Percentiles rank a stretch among this genome's conserved stretches.
Evolutionary conservation across 2,797 vertebrate genomes (phyloP).

Genomic region (Linurgus olivaceus): DNA sequence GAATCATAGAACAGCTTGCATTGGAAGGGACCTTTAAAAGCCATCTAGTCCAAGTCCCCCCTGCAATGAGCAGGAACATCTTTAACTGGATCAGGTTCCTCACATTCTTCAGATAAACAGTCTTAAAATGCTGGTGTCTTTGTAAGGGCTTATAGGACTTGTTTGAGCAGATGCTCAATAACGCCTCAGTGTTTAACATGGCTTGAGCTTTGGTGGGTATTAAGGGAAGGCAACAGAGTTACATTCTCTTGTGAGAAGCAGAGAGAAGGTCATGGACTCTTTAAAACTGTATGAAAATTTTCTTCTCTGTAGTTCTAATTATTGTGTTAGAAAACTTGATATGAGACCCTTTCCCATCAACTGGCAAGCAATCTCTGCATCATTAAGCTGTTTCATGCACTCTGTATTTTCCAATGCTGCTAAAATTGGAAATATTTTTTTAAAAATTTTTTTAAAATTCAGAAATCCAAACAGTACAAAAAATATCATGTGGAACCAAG

Average conservation of each 20-base stretch:
- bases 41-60: not conserved
- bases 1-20: not conserved
- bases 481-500: not conserved
- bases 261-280: not conserved
- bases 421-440: not conserved
- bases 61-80: not conserved
- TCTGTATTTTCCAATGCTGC: fast-evolving
- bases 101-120: not conserved
- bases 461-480: not conserved
- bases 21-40: not conserved
- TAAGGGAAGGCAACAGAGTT: not conserved
- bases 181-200: not conserved
- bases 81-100: not conserved
- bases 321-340: not conserved
- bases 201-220: not conserved
- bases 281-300: not conserved
- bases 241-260: not conserved
- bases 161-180: not conserved
- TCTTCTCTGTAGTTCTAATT: not conserved
- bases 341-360: not conserved
- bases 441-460: not conserved
- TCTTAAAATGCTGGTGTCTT: not conserved
- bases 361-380: not conserved
- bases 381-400: not conserved
- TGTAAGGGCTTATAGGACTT: not conserved